A percentile compares a stretch with the other conserved stretches of the same genome.
These are phyloP conservation scores for Indicator maculatus DNA, from an alignment of 2,113 vertebrate species.

Conservation along the genomic window DNA sequence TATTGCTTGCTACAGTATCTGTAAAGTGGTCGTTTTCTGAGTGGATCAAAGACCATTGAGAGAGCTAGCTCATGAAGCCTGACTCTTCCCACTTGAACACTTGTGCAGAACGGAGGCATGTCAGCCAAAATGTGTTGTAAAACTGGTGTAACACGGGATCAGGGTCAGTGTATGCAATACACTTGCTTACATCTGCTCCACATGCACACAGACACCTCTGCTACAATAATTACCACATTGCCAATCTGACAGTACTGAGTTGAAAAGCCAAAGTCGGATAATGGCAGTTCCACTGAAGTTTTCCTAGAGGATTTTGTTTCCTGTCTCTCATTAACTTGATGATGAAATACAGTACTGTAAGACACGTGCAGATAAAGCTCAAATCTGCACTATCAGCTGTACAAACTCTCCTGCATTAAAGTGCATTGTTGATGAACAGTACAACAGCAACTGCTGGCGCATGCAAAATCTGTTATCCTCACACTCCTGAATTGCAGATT, in stretches of 20 bases:
- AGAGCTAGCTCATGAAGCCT: neutral
- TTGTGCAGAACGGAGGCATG: neutral
- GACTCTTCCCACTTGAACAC: neutral
- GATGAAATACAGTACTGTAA: neutral
- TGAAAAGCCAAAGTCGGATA: neutral
- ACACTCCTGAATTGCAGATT: neutral
- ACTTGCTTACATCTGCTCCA: neutral
- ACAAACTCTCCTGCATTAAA: neutral
- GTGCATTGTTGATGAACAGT: neutral
- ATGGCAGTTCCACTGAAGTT: neutral
- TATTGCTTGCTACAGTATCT: neutral
- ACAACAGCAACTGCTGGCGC: neutral
- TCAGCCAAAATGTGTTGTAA: neutral
- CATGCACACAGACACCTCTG: neutral
- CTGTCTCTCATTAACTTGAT: neutral
- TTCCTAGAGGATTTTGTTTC: neutral
- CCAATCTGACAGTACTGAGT: neutral
- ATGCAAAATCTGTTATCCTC: neutral
- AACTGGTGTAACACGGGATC: neutral
- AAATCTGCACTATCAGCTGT: neutral
- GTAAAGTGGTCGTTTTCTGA: neutral
- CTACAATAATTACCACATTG: neutral
- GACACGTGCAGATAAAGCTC: neutral
- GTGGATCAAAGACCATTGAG: neutral
- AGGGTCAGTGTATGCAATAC: neutral